A percentile compares a stretch with the other conserved stretches of the same genome.
Evolutionary conservation across 2,797 vertebrate genomes (phyloP).

Genomic region (Tragopan temminckii): DNA sequence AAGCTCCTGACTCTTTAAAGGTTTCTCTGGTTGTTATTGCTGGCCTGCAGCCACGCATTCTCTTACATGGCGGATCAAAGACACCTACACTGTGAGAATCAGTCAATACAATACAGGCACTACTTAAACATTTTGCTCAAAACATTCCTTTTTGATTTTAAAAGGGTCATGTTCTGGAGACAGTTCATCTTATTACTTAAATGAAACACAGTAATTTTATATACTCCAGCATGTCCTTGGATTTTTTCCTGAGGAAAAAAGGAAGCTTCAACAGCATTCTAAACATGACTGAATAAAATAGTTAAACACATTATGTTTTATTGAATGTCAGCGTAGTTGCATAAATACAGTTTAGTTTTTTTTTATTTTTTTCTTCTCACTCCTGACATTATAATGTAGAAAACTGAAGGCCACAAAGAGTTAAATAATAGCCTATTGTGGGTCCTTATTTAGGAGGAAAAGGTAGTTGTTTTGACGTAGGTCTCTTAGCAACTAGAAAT

Average conservation of each 20-base stretch:
- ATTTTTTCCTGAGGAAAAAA: conserved; percentile 12
- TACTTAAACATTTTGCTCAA: conserved; percentile 57
- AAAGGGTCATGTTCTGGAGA: conserved; percentile 24
- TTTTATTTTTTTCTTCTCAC: neutral
- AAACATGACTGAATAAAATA: neutral
- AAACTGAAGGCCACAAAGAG: conserved; percentile 62
- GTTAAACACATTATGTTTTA: neutral
- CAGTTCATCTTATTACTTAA: conserved; percentile 1
- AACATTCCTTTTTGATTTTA: conserved; percentile 62
- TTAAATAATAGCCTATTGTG: conserved; percentile 75
- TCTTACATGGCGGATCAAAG: conserved; percentile 74
- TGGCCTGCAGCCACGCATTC: conserved; percentile 74
- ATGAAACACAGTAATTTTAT: conserved; percentile 26
- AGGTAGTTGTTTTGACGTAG: conserved; percentile 73
- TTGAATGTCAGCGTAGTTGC: neutral
- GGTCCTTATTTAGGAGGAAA: conserved; percentile 64
- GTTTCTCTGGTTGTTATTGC: conserved; percentile 65
- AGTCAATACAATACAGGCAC: conserved; percentile 48
- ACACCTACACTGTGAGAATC: conserved; percentile 14
- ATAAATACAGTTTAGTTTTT: neutral
- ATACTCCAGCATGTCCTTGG: neutral
- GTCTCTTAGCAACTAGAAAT: conserved; percentile 84
- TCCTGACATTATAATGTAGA: neutral
- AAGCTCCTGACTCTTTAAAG: conserved; percentile 64
- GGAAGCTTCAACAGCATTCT: neutral